Evolutionary conservation across 1,140 invertebrate genomes (phyloP).

Genomic region (Planococcus citri): DNA sequence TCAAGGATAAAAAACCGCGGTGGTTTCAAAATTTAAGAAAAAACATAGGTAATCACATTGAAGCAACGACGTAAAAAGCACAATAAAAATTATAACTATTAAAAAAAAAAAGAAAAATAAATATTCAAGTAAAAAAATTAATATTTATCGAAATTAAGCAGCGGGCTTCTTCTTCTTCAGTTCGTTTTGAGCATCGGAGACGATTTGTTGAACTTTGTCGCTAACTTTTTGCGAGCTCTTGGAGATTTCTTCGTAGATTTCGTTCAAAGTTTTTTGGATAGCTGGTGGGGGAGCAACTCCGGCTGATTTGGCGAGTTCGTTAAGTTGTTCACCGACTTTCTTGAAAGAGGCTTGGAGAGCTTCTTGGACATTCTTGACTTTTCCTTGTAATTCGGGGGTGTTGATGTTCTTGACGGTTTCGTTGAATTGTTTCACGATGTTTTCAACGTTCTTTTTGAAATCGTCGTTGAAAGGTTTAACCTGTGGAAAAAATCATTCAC

Average conservation of each 20-base stretch:
- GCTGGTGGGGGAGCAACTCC: not conserved
- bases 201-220: not conserved
- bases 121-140: no score
- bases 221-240: not conserved
- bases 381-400: not conserved
- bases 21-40: no score
- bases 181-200: not conserved
- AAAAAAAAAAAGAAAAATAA: no score
- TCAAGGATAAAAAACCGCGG: no score
- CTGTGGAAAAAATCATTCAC: not conserved
- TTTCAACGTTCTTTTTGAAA: constrained; percentile 1
- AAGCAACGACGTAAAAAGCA: no score
- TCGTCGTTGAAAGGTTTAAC: not conserved
- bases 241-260: not conserved
- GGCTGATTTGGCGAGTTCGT: not conserved
- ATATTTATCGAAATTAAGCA: no score
- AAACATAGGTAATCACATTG: no score
- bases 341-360: not conserved
- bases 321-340: not conserved
- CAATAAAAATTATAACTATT: no score
- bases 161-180: not conserved
- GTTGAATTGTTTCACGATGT: not conserved
- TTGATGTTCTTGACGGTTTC: not conserved
- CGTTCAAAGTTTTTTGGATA: not conserved
- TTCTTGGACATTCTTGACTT: not conserved